Conservation (phyloP, 1,140 invertebrate species). For the Lithobius niger region DNA sequence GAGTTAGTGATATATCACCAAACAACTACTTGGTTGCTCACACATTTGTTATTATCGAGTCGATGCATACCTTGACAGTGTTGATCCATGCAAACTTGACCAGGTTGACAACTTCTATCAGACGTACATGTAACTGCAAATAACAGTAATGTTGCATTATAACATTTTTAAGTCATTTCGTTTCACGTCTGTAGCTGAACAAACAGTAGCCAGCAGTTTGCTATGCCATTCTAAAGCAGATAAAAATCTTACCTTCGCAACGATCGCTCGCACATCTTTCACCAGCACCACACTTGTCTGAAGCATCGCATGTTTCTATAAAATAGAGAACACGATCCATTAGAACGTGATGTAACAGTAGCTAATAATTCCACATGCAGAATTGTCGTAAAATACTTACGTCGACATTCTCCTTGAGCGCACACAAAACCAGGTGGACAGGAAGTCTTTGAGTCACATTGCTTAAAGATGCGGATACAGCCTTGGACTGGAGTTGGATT, state of each 20-base stretch:
- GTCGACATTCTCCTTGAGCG: constrained; percentile 17
- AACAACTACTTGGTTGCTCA: no score
- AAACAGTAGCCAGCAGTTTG: constrained; percentile 35
- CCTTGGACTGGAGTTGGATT: constrained; percentile 78
- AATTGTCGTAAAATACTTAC: constrained; percentile 16
- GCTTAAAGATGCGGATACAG: constrained; percentile 56
- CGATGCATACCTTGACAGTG: constrained; percentile 43
- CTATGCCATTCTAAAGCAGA: neutral
- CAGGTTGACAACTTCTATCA: constrained; percentile 72
- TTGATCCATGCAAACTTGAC: constrained; percentile 74
- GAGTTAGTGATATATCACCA: no score
- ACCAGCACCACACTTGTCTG: constrained; percentile 59
- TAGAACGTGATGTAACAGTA: no score
- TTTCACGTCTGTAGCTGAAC: constrained; percentile 56
- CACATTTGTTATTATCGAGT: no score
- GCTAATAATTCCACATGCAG: neutral
- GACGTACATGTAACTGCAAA: constrained; percentile 46
- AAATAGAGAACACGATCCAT: no score
- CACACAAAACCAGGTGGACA: constrained; percentile 22
- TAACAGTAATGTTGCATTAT: constrained; percentile 47
- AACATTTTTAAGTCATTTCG: constrained; percentile 56
- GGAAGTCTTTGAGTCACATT: constrained; percentile 40
- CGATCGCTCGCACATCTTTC: constrained; percentile 64
- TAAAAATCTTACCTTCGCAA: constrained; percentile 17
- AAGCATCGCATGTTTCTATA: constrained; percentile 59